Evolutionary conservation across 2,113 vertebrate species (phyloP).

Genomic region (Daphoenositta chrysoptera): DNA sequence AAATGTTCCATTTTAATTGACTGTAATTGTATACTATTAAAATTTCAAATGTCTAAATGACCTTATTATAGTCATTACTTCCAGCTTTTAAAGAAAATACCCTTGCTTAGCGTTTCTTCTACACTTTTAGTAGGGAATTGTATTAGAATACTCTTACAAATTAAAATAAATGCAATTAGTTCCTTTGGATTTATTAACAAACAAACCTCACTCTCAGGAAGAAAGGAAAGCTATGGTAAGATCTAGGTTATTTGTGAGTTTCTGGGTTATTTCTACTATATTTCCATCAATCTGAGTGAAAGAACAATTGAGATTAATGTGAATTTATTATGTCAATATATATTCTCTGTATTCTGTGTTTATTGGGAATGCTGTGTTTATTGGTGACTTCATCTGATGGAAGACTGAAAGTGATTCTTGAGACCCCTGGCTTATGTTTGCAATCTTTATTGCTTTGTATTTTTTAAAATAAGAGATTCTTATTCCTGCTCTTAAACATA

Average conservation of each 20-base stretch:
- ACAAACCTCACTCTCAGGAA: neutral
- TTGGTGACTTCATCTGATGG: neutral
- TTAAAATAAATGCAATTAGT: neutral
- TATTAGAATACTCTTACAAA: neutral
- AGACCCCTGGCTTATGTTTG: neutral
- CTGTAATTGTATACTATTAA: neutral
- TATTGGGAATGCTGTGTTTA: neutral
- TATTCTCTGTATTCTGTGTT: neutral
- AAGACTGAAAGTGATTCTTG: neutral
- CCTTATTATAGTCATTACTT: neutral
- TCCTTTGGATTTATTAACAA: neutral
- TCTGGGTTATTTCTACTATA: neutral
- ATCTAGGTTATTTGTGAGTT: neutral
- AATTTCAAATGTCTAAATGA: neutral
- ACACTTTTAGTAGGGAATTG: neutral
- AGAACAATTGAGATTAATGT: neutral
- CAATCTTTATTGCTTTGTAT: neutral
- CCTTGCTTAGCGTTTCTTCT: neutral
- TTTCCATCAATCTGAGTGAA: neutral
- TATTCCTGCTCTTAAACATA: neutral
- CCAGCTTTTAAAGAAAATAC: neutral
- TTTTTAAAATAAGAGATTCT: neutral
- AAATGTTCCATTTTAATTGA: slow-evolving; percentile 24
- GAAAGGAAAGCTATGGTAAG: neutral
- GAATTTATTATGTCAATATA: neutral